These are phyloP conservation scores for Agonopterix heracliana DNA, from an alignment of 2,888 invertebrate genomes.

Conservation along the genomic window DNA sequence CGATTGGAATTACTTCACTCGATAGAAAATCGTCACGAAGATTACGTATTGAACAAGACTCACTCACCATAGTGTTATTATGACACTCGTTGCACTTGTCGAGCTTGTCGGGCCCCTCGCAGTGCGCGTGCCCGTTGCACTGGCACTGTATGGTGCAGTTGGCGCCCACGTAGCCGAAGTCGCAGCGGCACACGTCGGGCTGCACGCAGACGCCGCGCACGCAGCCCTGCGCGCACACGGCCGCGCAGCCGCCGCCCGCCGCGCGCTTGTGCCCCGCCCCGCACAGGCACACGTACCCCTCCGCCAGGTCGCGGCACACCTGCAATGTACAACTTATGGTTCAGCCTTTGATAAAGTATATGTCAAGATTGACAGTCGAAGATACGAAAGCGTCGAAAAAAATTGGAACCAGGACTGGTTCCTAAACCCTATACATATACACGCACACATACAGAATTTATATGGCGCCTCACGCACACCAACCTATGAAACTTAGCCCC, in stretches of 20 bases:
- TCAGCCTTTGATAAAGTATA: too few relatives aligned
- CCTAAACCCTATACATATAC: too few relatives aligned
- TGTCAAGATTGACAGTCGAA: too few relatives aligned
- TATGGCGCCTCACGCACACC: too few relatives aligned
- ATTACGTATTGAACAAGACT: too few relatives aligned
- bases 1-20: too few relatives aligned
- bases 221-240: constrained; percentile 90
- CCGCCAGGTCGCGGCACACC: constrained; percentile 87
- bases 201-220: constrained; percentile 89
- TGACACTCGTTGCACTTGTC: constrained; percentile 89
- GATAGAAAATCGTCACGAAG: too few relatives aligned
- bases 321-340: too few relatives aligned
- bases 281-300: constrained; percentile 91
- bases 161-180: constrained; percentile 96
- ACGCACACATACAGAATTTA: too few relatives aligned
- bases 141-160: constrained; percentile 96
- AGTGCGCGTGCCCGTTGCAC: constrained; percentile 96
- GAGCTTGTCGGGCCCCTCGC: constrained; percentile 89
- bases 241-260: constrained; percentile 80
- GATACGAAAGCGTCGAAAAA: too few relatives aligned
- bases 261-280: constrained; percentile 75
- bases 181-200: constrained; percentile 90
- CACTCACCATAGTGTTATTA: constrained; percentile 90
- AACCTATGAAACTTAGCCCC: too few relatives aligned
- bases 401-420: too few relatives aligned